Percentiles rank a stretch among this genome's conserved stretches.
These are phyloP conservation scores for Peromyscus aztecus DNA, from an alignment of 2,797 vertebrate genomes.

Conservation along the genomic window DNA sequence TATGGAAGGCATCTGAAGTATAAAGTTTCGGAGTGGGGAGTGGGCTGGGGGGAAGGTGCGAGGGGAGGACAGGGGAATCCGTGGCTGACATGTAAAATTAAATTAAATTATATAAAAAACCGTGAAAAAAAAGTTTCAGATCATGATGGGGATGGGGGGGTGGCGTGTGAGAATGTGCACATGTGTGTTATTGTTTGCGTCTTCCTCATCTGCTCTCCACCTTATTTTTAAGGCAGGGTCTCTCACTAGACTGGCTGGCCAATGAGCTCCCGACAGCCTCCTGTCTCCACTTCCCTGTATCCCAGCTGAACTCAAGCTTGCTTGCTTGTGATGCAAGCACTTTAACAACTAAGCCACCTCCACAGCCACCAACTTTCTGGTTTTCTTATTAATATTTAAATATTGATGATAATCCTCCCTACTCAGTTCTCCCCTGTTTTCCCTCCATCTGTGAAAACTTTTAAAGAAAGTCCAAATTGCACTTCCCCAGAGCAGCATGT, in stretches of 20 bases:
- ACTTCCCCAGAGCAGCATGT: too few species aligned
- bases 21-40: not conserved
- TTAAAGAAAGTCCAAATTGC: not conserved
- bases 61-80: too few species aligned
- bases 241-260: not conserved
- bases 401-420: not conserved
- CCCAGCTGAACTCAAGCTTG: not conserved
- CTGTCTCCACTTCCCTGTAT: not conserved
- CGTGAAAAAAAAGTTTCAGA: not conserved
- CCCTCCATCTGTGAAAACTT: not conserved
- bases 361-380: not conserved
- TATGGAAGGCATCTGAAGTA: not conserved
- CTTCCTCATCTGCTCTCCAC: not conserved
- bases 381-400: not conserved
- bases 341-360: not conserved
- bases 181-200: not conserved
- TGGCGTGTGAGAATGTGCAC: not conserved
- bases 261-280: not conserved
- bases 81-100: too few species aligned
- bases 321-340: not conserved
- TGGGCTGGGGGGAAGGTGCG: too few species aligned
- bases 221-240: not conserved
- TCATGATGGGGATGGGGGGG: too few species aligned
- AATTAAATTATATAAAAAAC: too few species aligned
- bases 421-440: not conserved